Conservation (phyloP, 2,113 vertebrate species). For the Chunga burmeisteri region DNA sequence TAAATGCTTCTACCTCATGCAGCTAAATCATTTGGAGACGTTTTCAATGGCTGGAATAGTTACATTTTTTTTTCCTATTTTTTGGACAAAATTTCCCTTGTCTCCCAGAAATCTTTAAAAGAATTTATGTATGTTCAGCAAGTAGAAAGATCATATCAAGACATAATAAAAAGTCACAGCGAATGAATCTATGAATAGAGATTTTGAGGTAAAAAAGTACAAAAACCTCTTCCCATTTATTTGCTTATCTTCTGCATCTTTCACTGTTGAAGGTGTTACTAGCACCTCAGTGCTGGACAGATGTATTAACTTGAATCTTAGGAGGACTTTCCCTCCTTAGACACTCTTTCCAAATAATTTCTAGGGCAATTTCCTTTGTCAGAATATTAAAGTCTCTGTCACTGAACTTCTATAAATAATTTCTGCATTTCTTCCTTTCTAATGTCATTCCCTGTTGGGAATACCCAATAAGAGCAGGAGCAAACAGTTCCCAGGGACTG, state of each 20-base stretch:
- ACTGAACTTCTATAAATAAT: not conserved
- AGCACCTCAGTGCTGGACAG: not conserved
- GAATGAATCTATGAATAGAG: not conserved
- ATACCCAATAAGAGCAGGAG: not conserved
- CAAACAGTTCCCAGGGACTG: not conserved
- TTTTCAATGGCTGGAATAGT: not conserved
- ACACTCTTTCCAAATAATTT: not conserved
- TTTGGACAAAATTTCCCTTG: not conserved
- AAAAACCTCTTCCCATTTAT: not conserved
- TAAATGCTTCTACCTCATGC: not conserved
- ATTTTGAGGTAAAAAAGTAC: not conserved
- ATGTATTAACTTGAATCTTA: not conserved
- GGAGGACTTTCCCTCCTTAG: not conserved
- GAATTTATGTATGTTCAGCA: not conserved
- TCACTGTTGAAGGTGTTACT: not conserved
- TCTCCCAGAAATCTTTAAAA: not conserved
- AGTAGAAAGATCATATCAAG: not conserved
- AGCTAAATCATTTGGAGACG: not conserved
- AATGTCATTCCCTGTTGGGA: not conserved
- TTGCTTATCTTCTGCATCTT: not conserved
- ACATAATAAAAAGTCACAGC: not conserved
- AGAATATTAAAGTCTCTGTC: not conserved
- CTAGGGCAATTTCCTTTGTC: not conserved
- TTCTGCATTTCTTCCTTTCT: not conserved
- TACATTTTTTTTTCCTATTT: not conserved